These are phyloP conservation scores for Liopterus haemorrhoidalis DNA, from an alignment of 2,888 invertebrate genomes.

Conservation along the genomic window DNA sequence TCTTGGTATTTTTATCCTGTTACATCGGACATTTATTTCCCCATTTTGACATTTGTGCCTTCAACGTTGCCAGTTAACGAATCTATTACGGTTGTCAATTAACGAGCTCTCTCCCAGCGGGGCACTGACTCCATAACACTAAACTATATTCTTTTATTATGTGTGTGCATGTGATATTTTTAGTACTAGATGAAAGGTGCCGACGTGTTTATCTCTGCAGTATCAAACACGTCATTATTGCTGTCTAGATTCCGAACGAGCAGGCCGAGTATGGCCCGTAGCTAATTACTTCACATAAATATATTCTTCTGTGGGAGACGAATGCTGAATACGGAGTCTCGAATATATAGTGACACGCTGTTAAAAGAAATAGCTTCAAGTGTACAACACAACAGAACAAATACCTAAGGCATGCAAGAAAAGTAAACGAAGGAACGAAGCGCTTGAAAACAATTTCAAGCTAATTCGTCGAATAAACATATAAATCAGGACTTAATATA, in stretches of 20 bases:
- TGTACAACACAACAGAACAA: no score
- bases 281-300: no score
- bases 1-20: conserved; percentile 18
- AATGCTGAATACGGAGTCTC: no score
- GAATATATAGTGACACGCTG: no score
- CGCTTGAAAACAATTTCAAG: conserved; percentile 32
- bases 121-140: conserved; percentile 1
- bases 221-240: conserved; percentile 23
- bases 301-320: no score
- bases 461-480: conserved; percentile 43
- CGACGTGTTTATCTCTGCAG: conserved; percentile 15
- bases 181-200: conserved; percentile 20
- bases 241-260: background rate
- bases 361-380: no score
- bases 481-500: conserved; percentile 44
- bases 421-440: conserved; percentile 3
- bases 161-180: conserved; percentile 12
- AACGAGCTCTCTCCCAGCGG: conserved; percentile 9
- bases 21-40: conserved; percentile 18
- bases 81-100: conserved; percentile 19
- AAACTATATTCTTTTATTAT: conserved; percentile 9
- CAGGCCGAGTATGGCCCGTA: conserved; percentile 4
- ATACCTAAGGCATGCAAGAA: no score
- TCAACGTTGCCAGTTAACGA: conserved; percentile 14
- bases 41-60: conserved; percentile 18